phyloP scores from a whole-genome alignment of 2,797 vertebrate species.

The Neopelma chrysocephalum region DNA sequence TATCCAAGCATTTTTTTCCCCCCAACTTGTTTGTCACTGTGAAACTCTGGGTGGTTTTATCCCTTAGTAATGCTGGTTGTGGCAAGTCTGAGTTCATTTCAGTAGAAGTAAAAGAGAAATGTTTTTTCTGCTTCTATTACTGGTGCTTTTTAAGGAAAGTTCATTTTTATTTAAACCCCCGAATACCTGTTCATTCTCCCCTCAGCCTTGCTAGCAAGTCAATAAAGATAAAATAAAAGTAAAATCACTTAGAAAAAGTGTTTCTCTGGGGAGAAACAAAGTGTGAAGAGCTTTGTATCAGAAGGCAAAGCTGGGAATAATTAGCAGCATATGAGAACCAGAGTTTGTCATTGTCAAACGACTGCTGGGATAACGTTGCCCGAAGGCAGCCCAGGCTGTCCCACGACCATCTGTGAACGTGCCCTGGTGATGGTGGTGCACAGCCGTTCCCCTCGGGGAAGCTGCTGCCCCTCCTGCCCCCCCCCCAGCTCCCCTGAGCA shows the following conservation, averaged over 20 bases:
- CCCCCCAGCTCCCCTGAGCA: rapidly evolving
- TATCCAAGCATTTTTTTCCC: not conserved
- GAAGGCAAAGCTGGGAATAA: not conserved
- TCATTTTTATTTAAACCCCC: not conserved
- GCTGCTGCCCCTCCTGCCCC: not conserved
- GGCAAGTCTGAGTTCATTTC: not conserved
- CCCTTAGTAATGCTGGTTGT: not conserved
- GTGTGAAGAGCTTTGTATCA: not conserved
- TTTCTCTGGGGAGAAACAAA: not conserved
- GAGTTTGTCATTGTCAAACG: not conserved
- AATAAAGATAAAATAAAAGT: not conserved
- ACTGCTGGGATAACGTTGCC: not conserved
- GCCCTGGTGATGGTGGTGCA: not conserved
- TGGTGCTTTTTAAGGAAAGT: not conserved
- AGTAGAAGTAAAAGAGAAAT: not conserved
- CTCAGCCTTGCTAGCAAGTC: not conserved
- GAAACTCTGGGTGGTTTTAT: not conserved
- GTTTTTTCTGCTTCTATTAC: not conserved
- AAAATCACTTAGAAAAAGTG: not conserved
- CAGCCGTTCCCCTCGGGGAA: not conserved
- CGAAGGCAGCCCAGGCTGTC: not conserved
- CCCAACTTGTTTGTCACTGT: not conserved
- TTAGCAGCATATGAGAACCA: constrained; percentile 9
- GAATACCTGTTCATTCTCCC: not conserved
- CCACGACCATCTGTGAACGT: not conserved